Conservation (phyloP, 2,797 vertebrate genomes). For the Graptemys geographica region DNA sequence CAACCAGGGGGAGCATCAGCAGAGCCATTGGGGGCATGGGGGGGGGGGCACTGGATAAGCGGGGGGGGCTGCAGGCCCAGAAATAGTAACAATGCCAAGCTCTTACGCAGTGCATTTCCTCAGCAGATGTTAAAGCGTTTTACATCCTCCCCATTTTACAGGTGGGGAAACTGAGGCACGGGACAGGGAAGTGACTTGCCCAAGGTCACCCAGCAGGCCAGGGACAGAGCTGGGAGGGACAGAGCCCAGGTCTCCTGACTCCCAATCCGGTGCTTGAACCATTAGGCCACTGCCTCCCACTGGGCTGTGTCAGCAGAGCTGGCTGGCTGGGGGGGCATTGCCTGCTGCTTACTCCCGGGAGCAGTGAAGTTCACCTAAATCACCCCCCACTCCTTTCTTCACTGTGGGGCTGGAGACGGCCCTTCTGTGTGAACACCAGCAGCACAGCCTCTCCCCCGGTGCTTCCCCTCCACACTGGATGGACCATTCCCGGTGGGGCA, state of each 20-base stretch:
- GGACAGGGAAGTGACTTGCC: background rate
- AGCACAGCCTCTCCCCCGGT: background rate
- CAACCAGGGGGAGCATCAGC: background rate
- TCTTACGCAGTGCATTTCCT: background rate
- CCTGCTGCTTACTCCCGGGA: background rate
- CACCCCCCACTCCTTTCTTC: background rate
- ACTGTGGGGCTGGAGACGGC: background rate
- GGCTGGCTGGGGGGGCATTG: background rate
- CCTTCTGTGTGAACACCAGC: background rate
- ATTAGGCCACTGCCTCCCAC: background rate
- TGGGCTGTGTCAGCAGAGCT: background rate
- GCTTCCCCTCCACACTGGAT: background rate
- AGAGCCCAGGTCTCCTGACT: background rate
- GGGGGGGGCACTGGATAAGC: background rate
- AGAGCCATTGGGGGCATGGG: accelerated
- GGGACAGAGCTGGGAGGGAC: accelerated
- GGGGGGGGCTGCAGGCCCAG: background rate
- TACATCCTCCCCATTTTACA: background rate
- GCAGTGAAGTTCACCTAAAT: background rate
- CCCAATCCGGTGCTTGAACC: background rate
- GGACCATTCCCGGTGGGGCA: background rate
- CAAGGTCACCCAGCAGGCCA: background rate
- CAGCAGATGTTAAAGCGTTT: background rate
- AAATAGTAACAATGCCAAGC: background rate
- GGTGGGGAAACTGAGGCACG: background rate